These are phyloP conservation scores for Clavelina lepadiformis DNA, from an alignment of 23 tunicate genomes.

Conservation along the genomic window DNA sequence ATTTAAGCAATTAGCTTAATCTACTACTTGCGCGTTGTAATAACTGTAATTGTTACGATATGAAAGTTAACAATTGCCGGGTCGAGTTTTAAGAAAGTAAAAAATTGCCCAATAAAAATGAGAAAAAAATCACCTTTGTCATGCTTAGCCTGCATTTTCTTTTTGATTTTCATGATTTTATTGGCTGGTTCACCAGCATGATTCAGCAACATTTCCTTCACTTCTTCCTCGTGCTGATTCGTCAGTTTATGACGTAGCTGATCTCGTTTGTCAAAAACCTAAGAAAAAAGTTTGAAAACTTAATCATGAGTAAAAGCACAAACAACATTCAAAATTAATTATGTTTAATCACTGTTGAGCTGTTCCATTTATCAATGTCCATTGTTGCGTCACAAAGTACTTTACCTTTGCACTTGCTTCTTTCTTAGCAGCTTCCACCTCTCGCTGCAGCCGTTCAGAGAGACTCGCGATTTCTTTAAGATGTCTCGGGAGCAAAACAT, in stretches of 20 bases:
- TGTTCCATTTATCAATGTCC: too few species aligned
- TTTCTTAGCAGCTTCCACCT: slow-evolving; percentile 51
- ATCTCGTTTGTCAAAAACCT: slow-evolving; percentile 54
- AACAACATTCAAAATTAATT: not conserved
- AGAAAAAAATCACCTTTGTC: slow-evolving; percentile 59
- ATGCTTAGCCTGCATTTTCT: slow-evolving; percentile 65
- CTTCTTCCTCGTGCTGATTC: slow-evolving; percentile 50
- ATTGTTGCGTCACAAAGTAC: not conserved
- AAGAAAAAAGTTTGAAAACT: not conserved
- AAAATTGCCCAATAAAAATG: too few species aligned
- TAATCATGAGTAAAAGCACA: not conserved
- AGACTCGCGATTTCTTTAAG: slow-evolving; percentile 71
- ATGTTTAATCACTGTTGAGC: too few species aligned
- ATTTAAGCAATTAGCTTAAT: too few species aligned
- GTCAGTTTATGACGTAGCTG: slow-evolving; percentile 31
- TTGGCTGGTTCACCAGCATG: slow-evolving; percentile 86
- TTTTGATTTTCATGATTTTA: slow-evolving; percentile 71
- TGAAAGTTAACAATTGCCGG: too few species aligned
- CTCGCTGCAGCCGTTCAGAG: slow-evolving; percentile 45
- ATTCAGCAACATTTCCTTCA: slow-evolving; percentile 54
- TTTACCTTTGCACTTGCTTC: slow-evolving; percentile 61
- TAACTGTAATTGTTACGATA: too few species aligned
- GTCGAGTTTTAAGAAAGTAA: too few species aligned
- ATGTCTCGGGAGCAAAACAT: slow-evolving; percentile 71
- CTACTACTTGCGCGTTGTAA: too few species aligned